phyloP scores from a whole-genome alignment of 2,888 invertebrate species.

The Tiliacea citrago region DNA sequence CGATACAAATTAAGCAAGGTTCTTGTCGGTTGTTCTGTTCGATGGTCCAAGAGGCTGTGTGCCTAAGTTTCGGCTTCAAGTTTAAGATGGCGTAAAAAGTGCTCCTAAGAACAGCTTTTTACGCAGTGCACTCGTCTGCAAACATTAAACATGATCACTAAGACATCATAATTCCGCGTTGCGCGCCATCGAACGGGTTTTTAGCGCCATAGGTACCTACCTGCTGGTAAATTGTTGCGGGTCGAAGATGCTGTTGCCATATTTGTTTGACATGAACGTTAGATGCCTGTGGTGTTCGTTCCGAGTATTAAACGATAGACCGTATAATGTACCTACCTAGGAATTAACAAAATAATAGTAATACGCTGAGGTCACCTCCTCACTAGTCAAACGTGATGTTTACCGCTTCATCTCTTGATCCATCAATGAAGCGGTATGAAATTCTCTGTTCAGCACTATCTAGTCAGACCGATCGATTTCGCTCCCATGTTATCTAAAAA shows the following conservation, averaged over 20 bases:
- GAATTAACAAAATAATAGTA: too few relatives aligned
- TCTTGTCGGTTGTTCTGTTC: constrained; percentile 15
- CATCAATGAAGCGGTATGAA: constrained; percentile 10
- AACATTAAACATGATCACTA: not conserved
- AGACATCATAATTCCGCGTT: not conserved
- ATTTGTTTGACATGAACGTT: not conserved
- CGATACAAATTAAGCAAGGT: constrained; percentile 44
- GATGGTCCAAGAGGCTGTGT: not conserved
- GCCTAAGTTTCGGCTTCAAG: constrained; percentile 13
- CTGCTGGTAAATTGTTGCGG: not conserved
- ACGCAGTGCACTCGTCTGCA: not conserved
- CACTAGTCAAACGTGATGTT: not conserved
- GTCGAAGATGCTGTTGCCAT: not conserved
- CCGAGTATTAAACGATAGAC: not conserved
- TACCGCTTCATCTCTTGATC: constrained; percentile 2
- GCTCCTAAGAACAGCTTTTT: not conserved
- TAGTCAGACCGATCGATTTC: constrained; percentile 32
- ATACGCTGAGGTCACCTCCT: not conserved
- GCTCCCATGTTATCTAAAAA: constrained; percentile 44
- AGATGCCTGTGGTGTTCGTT: not conserved
- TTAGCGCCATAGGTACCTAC: too few relatives aligned
- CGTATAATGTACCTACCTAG: too few relatives aligned
- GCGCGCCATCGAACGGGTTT: not conserved
- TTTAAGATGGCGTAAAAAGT: constrained; percentile 3
- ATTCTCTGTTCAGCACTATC: constrained; percentile 3